phyloP scores from a whole-genome alignment of 2,888 invertebrate species.

The Lacanobia wlatinum region DNA sequence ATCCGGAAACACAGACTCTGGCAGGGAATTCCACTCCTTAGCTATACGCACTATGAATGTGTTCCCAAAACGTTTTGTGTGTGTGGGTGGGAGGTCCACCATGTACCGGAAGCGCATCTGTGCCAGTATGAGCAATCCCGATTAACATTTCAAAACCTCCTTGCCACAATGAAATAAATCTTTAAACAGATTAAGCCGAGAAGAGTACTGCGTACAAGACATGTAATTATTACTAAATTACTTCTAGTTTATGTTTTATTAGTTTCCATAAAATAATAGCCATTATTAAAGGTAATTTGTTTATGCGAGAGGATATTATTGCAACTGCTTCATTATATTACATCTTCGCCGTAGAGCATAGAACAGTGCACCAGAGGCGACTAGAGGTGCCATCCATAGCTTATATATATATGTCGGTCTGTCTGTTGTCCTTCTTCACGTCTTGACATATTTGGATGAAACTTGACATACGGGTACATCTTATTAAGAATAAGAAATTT shows the following conservation, averaged over 20 bases:
- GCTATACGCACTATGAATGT: too few species aligned
- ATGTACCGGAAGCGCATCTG: too few species aligned
- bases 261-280: conserved; percentile 36
- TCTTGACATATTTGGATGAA: background rate
- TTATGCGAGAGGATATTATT: conserved; percentile 30
- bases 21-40: too few species aligned
- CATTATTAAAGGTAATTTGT: conserved; percentile 50
- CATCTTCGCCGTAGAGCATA: background rate
- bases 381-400: background rate
- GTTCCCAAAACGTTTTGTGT: too few species aligned
- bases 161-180: conserved; percentile 10
- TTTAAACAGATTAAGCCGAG: background rate
- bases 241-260: conserved; percentile 29
- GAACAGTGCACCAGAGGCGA: too few species aligned
- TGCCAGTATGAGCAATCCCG: background rate
- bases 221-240: conserved; percentile 33
- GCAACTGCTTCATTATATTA: conserved; percentile 27
- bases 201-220: background rate
- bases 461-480: background rate
- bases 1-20: too few species aligned
- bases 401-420: background rate
- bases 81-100: too few species aligned
- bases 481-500: background rate
- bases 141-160: background rate
- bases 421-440: background rate